These are phyloP conservation scores for Ormyrus rosae DNA, from an alignment of 2,888 invertebrate genomes.

Conservation along the genomic window DNA sequence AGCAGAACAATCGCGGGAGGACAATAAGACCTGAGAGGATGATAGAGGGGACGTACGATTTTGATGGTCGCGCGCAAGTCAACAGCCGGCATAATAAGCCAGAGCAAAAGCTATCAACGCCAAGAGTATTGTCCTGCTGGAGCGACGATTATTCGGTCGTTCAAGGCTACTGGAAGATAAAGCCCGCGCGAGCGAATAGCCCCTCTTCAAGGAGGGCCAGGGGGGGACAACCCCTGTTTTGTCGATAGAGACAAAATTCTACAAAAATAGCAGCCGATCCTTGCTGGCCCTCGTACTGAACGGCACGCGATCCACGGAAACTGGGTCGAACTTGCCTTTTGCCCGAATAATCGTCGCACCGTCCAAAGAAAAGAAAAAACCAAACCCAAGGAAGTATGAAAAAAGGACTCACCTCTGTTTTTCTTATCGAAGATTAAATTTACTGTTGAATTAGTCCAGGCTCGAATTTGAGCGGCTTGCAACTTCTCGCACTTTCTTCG, in stretches of 20 bases:
- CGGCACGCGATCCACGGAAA: constrained; percentile 42
- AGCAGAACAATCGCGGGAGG: not conserved
- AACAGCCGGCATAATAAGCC: constrained; percentile 70
- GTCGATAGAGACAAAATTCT: constrained; percentile 42
- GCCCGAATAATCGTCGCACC: not conserved
- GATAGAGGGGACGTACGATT: constrained; percentile 62
- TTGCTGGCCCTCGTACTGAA: not conserved
- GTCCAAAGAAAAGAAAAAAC: too few relatives aligned
- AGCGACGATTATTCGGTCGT: not conserved
- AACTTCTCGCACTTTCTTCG: constrained; percentile 22
- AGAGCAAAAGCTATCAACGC: constrained; percentile 5
- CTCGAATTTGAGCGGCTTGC: too few relatives aligned
- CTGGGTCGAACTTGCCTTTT: constrained; percentile 27
- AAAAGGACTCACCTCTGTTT: constrained; percentile 15
- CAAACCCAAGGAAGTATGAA: too few relatives aligned
- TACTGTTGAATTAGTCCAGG: too few relatives aligned
- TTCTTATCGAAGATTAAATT: constrained; percentile 12
- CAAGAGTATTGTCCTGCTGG: not conserved
- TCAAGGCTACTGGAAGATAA: constrained; percentile 1
- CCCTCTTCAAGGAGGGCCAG: not conserved
- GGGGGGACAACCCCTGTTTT: constrained; percentile 29
- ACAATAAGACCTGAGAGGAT: constrained; percentile 52
- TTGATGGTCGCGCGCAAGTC: constrained; percentile 69
- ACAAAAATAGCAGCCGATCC: constrained; percentile 40
- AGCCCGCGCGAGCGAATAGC: not conserved